These are phyloP conservation scores for Brachynemurus nebulosus DNA, from an alignment of 2,888 invertebrate genomes.

Conservation along the genomic window DNA sequence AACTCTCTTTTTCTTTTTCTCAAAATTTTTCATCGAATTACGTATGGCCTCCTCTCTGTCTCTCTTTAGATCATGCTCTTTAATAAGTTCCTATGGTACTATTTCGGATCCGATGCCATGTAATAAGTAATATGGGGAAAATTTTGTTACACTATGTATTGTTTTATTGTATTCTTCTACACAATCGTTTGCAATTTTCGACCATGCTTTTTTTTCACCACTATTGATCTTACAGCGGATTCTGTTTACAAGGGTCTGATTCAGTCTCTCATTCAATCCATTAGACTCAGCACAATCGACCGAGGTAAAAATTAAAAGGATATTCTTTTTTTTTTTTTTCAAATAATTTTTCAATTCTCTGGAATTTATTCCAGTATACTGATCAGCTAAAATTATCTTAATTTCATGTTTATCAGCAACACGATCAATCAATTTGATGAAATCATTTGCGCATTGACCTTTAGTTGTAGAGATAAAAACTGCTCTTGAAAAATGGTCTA, in stretches of 20 bases:
- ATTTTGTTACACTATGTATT: constrained; percentile 17
- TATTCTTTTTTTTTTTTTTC: constrained; percentile 14
- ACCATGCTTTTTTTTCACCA: constrained; percentile 12
- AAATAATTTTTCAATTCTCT: constrained; percentile 18
- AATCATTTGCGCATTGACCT: constrained; percentile 15
- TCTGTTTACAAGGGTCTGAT: constrained; percentile 17
- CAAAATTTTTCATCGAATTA: constrained; percentile 1
- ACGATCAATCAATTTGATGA: constrained; percentile 17
- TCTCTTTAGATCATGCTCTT: background rate
- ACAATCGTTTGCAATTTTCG: constrained; percentile 15
- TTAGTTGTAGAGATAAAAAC: constrained; percentile 14
- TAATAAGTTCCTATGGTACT: background rate
- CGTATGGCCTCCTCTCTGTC: constrained; percentile 5
- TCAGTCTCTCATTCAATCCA: constrained; percentile 17
- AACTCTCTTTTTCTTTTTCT: constrained; percentile 11
- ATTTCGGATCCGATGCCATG: background rate
- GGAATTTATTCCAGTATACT: constrained; percentile 20
- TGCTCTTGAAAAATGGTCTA: constrained; percentile 12
- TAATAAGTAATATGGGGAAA: constrained; percentile 12
- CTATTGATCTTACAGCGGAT: constrained; percentile 16
- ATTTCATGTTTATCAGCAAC: constrained; percentile 16
- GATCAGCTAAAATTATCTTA: constrained; percentile 17
- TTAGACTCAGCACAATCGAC: constrained; percentile 18
- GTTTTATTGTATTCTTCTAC: constrained; percentile 19
- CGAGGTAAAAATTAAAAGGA: constrained; percentile 17